Evolutionary conservation across 2,113 vertebrate species (phyloP), one percentile per base, ranked within the genome.

Genomic region (Polyodon spathula): DNA sequence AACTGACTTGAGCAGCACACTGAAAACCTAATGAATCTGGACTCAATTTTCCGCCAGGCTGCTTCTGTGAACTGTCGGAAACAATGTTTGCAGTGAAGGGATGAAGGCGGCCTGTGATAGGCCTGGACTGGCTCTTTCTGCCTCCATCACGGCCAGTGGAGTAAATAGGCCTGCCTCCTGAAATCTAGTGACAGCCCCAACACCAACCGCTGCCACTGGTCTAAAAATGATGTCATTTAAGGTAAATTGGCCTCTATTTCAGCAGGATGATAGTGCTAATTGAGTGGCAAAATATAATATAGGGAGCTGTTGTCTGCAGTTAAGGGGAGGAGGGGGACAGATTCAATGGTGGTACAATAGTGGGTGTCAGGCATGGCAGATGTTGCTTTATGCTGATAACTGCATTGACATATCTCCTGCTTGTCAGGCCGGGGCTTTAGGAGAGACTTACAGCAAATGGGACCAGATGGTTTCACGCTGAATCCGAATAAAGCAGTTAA

Each of bases 231-330:
- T 89, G 89, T 95, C 93, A 94, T 97, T 98, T 97, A 94, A 96
- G 94, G 93, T 93, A 97, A 97, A 98, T 96, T 95, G 94, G 93
- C 93, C 94, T 97, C 93, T 89, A 94, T 97, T 98, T 97, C 93
- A 93, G 92, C 88, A 73, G 90, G 89, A 94, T 92, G 92, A 94
- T 95, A 91, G 93, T 93, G 93, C 93, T 98, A 98, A 98, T 98
- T 98, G 94, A 97, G 94, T 97, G 90, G 92, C 91, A 95, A 97
- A 95, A 97, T 93, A 97, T 93, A 97, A 98, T 94, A 93, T 89
- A 83, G 88, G 92, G 91, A 89, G 89, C 92, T 92, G 93, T 94
- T 94, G 92, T 95, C 87, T 84, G 89, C 85, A 71, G 89, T 89
- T 88, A 85, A 88, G 84, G 89, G 94, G 93, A 88, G 93, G 92